A percentile compares a stretch with the other conserved stretches of the same genome.
Conservation (phyloP, 2,113 vertebrate species). For the Promerops cafer region DNA sequence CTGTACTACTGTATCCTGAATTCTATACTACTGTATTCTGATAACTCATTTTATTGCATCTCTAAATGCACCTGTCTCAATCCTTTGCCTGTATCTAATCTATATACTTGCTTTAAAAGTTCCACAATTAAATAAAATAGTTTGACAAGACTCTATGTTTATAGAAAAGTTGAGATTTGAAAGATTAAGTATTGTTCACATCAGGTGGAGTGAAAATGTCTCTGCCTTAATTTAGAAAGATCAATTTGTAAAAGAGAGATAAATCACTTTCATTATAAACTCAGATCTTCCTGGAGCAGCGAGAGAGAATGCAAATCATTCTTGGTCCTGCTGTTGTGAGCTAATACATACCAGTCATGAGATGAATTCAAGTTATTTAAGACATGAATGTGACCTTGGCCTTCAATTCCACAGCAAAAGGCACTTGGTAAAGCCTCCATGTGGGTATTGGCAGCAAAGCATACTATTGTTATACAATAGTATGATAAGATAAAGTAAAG, state of each 20-base stretch:
- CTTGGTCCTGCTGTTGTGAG: constrained; percentile 10
- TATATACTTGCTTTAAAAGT: neutral
- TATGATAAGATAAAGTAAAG: too few species aligned
- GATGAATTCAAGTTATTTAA: constrained; percentile 46
- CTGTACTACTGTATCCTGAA: neutral
- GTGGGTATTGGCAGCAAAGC: neutral
- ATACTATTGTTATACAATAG: neutral
- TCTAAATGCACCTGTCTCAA: neutral
- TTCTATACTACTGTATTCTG: neutral
- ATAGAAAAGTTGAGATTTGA: constrained; percentile 20
- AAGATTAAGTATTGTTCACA: constrained; percentile 33
- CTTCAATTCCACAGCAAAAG: constrained; percentile 19
- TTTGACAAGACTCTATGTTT: neutral
- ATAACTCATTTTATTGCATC: neutral
- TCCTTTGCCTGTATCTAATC: neutral
- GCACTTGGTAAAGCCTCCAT: neutral
- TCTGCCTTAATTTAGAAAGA: constrained; percentile 55
- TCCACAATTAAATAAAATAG: constrained; percentile 3
- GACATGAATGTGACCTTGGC: constrained; percentile 41
- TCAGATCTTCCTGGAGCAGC: neutral
- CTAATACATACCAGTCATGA: constrained; percentile 37
- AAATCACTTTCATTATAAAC: constrained; percentile 57
- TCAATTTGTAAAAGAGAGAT: constrained; percentile 46
- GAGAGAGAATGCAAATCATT: constrained; percentile 37
- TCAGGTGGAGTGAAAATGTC: constrained; percentile 33